Evolutionary conservation across 2,888 invertebrate genomes (phyloP).

Genomic region (Leptinotarsa juncta): DNA sequence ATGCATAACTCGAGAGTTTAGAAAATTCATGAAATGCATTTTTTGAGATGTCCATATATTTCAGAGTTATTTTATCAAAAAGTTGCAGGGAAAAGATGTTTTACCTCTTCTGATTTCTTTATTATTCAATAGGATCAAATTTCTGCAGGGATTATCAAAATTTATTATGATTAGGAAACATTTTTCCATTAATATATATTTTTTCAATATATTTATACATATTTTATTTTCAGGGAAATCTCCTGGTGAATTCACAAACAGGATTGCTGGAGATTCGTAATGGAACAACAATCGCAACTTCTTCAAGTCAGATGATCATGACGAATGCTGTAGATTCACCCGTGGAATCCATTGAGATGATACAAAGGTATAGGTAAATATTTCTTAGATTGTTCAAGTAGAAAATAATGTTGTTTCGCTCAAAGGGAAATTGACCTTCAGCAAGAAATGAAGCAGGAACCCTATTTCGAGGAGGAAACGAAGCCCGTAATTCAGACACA

Average conservation of each 20-base stretch:
- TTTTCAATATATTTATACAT: not conserved
- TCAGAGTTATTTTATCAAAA: too few relatives aligned
- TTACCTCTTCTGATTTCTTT: not conserved
- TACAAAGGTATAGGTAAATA: conserved; percentile 60
- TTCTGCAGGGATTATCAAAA: too few relatives aligned
- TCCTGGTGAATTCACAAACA: conserved; percentile 64
- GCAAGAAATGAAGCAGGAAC: conserved; percentile 54
- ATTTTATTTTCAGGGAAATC: conserved; percentile 60
- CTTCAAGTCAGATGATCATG: conserved; percentile 52
- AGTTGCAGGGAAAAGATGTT: too few relatives aligned
- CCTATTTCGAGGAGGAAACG: conserved; percentile 51
- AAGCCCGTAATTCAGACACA: conserved; percentile 42
- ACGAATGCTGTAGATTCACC: conserved; percentile 52
- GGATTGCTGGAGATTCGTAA: conserved; percentile 62
- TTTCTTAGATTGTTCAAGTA: conserved; percentile 31
- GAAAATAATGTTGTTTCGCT: not conserved
- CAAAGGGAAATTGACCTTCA: conserved; percentile 48
- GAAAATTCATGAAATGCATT: too few relatives aligned
- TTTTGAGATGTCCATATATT: too few relatives aligned
- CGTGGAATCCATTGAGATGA: conserved; percentile 65
- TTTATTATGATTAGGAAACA: not conserved
- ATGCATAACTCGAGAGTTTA: too few relatives aligned
- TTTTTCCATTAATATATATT: not conserved
- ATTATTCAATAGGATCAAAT: conserved; percentile 7
- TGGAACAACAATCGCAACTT: conserved; percentile 50